Conservation (phyloP, 1,140 invertebrate genomes). For the Pemphigus obesinymphae region DNA sequence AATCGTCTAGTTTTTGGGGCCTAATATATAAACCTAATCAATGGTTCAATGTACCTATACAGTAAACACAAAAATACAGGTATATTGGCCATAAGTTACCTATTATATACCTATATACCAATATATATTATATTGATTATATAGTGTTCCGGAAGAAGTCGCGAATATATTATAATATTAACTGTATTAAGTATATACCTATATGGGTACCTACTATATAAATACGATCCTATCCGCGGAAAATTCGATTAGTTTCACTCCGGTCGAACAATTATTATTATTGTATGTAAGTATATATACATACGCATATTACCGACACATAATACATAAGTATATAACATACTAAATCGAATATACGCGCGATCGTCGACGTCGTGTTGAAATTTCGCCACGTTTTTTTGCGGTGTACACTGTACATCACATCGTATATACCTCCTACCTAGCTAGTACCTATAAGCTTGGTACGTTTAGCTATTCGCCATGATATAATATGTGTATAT, state of each 20-base stretch:
- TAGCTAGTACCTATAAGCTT: too few relatives aligned
- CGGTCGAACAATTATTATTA: constrained; percentile 30
- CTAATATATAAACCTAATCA: too few relatives aligned
- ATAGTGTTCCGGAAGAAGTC: constrained; percentile 12
- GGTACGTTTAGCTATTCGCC: too few relatives aligned
- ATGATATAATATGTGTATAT: too few relatives aligned
- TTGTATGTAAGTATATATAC: background rate
- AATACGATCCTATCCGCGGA: background rate
- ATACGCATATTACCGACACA: too few relatives aligned
- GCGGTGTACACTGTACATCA: too few relatives aligned
- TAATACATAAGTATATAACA: background rate
- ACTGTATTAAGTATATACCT: too few relatives aligned
- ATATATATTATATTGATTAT: background rate
- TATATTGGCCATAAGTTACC: background rate
- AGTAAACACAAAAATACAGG: too few relatives aligned
- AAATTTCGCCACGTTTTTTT: background rate
- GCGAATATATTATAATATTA: background rate
- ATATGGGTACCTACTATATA: too few relatives aligned
- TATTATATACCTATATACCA: background rate
- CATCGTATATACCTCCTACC: too few relatives aligned
- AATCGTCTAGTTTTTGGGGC: constrained; percentile 5
- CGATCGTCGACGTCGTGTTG: background rate
- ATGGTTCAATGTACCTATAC: too few relatives aligned
- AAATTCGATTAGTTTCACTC: constrained; percentile 24
- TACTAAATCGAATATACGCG: background rate